Conservation (phyloP, 2,113 vertebrate species). For the Apistogramma diplotaenia region DNA sequence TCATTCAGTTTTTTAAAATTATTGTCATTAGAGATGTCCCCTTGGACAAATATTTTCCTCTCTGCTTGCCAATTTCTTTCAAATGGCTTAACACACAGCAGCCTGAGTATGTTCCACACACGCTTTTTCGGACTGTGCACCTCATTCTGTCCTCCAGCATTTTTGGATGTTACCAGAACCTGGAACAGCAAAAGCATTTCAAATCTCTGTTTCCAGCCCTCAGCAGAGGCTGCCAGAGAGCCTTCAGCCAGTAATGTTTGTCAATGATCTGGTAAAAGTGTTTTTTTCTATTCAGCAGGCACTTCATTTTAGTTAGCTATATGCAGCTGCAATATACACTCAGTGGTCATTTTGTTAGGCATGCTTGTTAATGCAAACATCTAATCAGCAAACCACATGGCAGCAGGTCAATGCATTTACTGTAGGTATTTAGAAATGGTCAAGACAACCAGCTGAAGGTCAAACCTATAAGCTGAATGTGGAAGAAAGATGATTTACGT, state of each 20-base stretch:
- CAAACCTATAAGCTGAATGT: background rate
- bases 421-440: background rate
- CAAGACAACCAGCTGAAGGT: background rate
- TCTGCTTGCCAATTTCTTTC: background rate
- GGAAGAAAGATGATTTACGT: background rate
- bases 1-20: background rate
- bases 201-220: background rate
- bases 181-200: slow-evolving; percentile 7
- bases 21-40: background rate
- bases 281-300: background rate
- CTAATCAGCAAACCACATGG: background rate
- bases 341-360: background rate
- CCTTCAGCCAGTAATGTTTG: background rate
- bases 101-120: background rate
- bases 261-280: background rate
- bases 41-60: background rate
- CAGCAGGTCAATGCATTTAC: background rate
- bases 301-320: background rate
- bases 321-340: background rate
- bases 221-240: background rate
- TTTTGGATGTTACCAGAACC: slow-evolving; percentile 1
- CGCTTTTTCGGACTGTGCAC: background rate
- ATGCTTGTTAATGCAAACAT: background rate
- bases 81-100: background rate
- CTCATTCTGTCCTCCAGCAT: background rate